These are phyloP conservation scores for Tricholaema leucomelas DNA, from an alignment of 2,113 vertebrate species.

Conservation along the genomic window DNA sequence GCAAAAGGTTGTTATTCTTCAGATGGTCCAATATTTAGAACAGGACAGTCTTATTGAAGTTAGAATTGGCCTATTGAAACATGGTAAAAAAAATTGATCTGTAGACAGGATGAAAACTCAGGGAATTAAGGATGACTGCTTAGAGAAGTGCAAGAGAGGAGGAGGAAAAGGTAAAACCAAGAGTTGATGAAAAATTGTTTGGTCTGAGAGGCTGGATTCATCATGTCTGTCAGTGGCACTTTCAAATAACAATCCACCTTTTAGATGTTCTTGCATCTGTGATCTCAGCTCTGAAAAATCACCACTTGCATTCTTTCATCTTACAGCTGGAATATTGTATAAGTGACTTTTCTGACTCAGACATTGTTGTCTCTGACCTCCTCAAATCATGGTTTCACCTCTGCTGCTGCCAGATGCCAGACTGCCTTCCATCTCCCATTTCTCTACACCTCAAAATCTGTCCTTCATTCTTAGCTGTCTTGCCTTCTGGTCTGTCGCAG, in stretches of 20 bases:
- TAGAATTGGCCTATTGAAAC: neutral
- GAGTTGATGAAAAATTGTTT: neutral
- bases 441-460: conserved; percentile 7
- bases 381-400: conserved; percentile 40
- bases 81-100: neutral
- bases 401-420: conserved; percentile 42
- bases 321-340: conserved; percentile 56
- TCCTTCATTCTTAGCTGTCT: conserved; percentile 3
- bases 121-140: neutral
- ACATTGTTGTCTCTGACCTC: conserved; percentile 54
- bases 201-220: neutral
- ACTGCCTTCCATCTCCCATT: conserved; percentile 11
- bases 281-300: conserved; percentile 39
- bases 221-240: neutral
- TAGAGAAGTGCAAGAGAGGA: neutral
- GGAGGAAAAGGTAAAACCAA: neutral
- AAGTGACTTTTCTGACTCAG: conserved; percentile 49
- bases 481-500: conserved; percentile 19
- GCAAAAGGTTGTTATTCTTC: neutral
- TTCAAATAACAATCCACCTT: conserved; percentile 8
- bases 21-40: neutral
- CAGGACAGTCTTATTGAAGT: neutral
- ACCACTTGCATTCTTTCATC: conserved; percentile 40
- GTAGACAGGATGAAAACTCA: neutral
- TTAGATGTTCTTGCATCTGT: conserved; percentile 45